phyloP scores from a whole-genome alignment of 2,797 vertebrate species.

The Pitangus sulphuratus region DNA sequence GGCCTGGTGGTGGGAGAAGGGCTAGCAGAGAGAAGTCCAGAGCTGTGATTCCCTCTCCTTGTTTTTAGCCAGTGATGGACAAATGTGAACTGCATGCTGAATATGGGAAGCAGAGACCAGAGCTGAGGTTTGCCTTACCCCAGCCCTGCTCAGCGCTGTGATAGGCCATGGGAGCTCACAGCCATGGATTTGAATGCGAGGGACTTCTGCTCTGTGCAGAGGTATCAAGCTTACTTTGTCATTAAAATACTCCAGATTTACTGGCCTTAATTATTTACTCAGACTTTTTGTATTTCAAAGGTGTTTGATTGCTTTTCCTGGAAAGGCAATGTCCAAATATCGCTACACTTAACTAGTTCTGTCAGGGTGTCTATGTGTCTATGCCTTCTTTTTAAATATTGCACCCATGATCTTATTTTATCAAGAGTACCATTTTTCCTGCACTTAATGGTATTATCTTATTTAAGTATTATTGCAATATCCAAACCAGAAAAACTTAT shows the following conservation, averaged over 20 bases:
- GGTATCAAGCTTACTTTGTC: neutral
- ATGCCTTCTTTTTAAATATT: neutral
- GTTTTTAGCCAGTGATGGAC: neutral
- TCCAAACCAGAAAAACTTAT: neutral
- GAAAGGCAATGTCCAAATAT: neutral
- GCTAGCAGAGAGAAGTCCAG: neutral
- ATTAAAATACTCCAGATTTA: constrained; percentile 39
- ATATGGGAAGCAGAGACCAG: neutral
- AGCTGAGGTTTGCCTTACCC: neutral
- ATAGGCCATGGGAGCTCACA: fast-evolving
- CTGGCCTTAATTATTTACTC: constrained; percentile 23
- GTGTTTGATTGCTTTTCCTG: neutral
- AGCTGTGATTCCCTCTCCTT: neutral
- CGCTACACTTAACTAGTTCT: neutral
- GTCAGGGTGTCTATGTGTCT: neutral
- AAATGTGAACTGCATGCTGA: neutral
- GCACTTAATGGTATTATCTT: neutral
- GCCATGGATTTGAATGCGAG: fast-evolving
- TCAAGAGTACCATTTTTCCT: neutral
- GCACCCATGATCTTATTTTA: neutral
- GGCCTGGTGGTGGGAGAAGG: neutral
- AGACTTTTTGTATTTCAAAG: constrained; percentile 4
- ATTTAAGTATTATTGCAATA: neutral
- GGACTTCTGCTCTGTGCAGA: neutral
- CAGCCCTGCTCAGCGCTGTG: neutral